A percentile compares a stretch with the other conserved stretches of the same genome.
Conservation (phyloP, 2,797 vertebrate species). For the Cirrhinus molitorella region DNA sequence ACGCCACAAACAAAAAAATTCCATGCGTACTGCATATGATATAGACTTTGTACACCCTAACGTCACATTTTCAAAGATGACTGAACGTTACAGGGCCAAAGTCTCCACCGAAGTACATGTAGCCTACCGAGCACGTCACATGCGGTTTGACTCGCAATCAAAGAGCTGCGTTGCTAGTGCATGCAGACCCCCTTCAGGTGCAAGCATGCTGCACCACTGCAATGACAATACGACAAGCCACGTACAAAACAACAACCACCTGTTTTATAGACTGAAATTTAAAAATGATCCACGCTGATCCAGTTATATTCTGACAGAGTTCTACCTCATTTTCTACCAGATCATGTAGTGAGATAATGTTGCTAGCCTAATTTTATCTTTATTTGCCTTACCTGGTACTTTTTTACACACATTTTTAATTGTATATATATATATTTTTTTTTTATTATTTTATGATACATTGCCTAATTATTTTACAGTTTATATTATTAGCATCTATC, state of each 20-base stretch:
- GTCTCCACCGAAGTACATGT: not conserved
- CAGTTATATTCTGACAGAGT: not conserved
- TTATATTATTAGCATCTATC: not conserved
- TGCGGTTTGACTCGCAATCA: constrained; percentile 54
- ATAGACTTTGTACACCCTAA: constrained; percentile 7
- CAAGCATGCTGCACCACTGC: constrained; percentile 43
- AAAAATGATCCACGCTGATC: not conserved
- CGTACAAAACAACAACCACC: constrained; percentile 18
- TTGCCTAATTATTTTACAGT: not conserved
- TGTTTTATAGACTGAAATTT: not conserved
- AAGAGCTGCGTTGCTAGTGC: constrained; percentile 29
- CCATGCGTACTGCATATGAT: not conserved
- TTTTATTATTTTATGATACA: not conserved
- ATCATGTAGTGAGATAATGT: too few species aligned
- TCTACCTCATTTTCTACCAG: not conserved
- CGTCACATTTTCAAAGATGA: not conserved
- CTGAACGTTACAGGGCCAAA: not conserved
- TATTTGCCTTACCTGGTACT: not conserved
- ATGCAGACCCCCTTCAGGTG: constrained; percentile 52
- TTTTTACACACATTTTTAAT: not conserved
- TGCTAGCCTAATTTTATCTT: not conserved
- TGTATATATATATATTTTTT: not conserved
- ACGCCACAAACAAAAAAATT: not conserved
- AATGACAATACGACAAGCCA: not conserved
- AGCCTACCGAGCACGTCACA: not conserved